Percentiles rank a stretch among this genome's conserved stretches.
Conservation (phyloP, 2,797 vertebrate genomes). For the Yasuhikotakia modesta region DNA sequence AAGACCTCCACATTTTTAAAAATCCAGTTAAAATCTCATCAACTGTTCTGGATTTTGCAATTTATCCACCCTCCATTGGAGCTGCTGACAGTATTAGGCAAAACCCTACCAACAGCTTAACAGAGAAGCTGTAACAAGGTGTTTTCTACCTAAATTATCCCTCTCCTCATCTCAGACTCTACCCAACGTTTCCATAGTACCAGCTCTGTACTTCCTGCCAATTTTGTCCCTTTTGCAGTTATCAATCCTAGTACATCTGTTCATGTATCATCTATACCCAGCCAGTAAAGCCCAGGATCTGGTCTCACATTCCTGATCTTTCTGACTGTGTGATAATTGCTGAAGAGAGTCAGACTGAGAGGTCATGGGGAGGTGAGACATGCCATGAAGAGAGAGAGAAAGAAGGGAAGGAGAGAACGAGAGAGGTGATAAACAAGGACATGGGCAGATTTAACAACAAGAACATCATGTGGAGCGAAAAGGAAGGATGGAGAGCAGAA, state of each 20-base stretch:
- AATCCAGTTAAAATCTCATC: constrained; percentile 39
- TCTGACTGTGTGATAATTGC: constrained; percentile 53
- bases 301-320: constrained; percentile 18
- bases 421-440: constrained; percentile 28
- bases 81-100: constrained; percentile 16
- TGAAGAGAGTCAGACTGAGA: constrained; percentile 44
- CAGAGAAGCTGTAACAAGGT: constrained; percentile 23
- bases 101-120: constrained; percentile 18
- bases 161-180: constrained; percentile 24
- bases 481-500: not conserved
- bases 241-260: constrained; percentile 23
- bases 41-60: constrained; percentile 12
- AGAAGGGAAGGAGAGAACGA: not conserved
- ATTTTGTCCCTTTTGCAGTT: constrained; percentile 13
- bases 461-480: not conserved
- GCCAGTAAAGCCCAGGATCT: not conserved
- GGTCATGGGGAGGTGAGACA: constrained; percentile 43
- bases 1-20: not conserved
- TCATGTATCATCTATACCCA: constrained; percentile 18
- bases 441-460: not conserved
- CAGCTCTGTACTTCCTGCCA: not conserved
- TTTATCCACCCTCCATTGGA: constrained; percentile 36
- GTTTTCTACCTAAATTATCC: constrained; percentile 23
- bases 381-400: constrained; percentile 21
- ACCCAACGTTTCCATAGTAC: constrained; percentile 19